Conservation (phyloP, 2,113 vertebrate species). For the Mirza zaza region DNA sequence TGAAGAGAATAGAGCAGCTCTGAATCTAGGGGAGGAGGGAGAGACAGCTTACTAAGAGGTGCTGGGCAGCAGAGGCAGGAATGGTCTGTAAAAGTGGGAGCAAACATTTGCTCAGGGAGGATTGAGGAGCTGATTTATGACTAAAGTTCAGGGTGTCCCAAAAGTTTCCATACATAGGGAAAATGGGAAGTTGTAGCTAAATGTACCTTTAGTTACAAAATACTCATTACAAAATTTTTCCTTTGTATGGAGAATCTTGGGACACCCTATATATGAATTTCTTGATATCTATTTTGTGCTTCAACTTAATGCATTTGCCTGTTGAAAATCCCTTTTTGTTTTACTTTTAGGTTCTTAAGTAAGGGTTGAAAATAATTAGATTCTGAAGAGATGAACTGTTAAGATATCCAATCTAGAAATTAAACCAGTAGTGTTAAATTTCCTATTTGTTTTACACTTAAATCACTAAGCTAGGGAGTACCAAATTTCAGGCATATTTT, state of each 20-base stretch:
- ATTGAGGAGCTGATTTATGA: neutral
- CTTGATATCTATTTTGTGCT: neutral
- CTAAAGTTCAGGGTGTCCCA: neutral
- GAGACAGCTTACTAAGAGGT: neutral
- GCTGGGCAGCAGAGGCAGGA: neutral
- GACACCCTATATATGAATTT: neutral
- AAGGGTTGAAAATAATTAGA: neutral
- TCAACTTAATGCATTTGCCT: neutral
- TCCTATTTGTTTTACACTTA: neutral
- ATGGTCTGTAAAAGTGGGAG: neutral
- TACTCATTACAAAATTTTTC: too few relatives aligned
- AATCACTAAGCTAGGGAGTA: neutral
- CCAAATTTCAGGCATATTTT: neutral
- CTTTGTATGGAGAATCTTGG: too few relatives aligned
- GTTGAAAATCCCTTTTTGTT: neutral
- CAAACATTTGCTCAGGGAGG: neutral
- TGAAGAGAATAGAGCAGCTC: neutral
- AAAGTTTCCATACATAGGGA: too few relatives aligned
- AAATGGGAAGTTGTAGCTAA: too few relatives aligned
- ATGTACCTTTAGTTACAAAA: too few relatives aligned
- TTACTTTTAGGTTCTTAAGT: neutral
- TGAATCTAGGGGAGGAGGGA: neutral
- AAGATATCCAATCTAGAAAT: neutral
- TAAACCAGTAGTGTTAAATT: neutral
- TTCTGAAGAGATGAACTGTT: neutral